Evolutionary conservation across 2,888 invertebrate genomes (phyloP), one percentile per base, ranked within the genome.

Genomic region (Melinaea marsaeus): DNA sequence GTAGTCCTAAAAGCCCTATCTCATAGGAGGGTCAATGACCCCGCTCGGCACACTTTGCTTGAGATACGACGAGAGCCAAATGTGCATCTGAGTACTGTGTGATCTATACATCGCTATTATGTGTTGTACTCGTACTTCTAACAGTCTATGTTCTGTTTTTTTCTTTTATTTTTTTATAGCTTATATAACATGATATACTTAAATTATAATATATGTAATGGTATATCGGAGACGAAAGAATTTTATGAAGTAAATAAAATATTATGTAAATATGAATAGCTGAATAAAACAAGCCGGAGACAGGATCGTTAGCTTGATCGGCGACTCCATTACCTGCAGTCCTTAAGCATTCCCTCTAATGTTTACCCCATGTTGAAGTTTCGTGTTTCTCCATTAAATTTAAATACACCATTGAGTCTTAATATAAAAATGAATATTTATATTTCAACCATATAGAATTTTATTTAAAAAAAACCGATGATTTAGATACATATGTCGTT

Each of bases 271-370:
- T 59, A 57, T 58, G 59, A 65, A 58, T 58, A 65, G 62, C 63
- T 67, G 63, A 67, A 67, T 63, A 65, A 68, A 63, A 22, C 22
- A 68, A 60, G 62, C 61, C 60, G 58, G 61, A 63, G 63, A 63
- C 63, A 65, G 61, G 60, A 64, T 64, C 68, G 66, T 68, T 68
- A 64, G 64, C 66, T 62, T 68, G 66, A 68, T 68, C 68, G 66
- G 64, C 57, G 62, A 61, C 62, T 47, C 62, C 68, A 69, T 69
- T 63, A 64, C 67, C 66, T 67, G 63, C 67, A 67, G 62, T 59
- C 64, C 55, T 63, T 64, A 62, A 68, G 63, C 60, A 62, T 58
- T 51, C 9, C 42, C 7, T 51, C 51, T 32, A 51, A 51, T 55
- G 62, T 58, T 58, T 67, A 56, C 60, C 47, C 51, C 60, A 64